These are phyloP conservation scores for Drosophila mimica DNA, from an alignment of 2,888 invertebrate genomes.

Conservation along the genomic window DNA sequence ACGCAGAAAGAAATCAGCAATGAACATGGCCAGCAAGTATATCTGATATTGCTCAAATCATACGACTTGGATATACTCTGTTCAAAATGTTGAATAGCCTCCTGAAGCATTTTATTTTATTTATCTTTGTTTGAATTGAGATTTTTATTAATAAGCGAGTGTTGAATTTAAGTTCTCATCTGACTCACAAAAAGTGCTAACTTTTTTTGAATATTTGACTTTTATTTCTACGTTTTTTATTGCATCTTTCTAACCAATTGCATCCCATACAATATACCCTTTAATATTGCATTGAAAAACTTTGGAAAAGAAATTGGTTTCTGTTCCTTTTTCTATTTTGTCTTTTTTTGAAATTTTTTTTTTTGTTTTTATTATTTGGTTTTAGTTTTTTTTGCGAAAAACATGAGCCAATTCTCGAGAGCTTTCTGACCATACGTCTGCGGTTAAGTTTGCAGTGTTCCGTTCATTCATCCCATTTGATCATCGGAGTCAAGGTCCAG, in stretches of 20 bases:
- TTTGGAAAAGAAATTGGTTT: slow-evolving; percentile 48
- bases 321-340: slow-evolving; percentile 4
- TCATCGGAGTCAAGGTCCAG: slow-evolving; percentile 20
- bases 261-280: slow-evolving; percentile 15
- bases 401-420: slow-evolving; percentile 74
- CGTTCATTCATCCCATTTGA: slow-evolving; percentile 56
- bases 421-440: slow-evolving; percentile 77
- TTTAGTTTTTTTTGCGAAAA: slow-evolving; percentile 42
- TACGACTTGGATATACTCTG: slow-evolving; percentile 30
- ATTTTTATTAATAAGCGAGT: background rate
- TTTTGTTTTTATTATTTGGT: slow-evolving; percentile 15
- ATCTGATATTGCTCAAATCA: background rate
- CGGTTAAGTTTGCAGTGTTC: slow-evolving; percentile 70
- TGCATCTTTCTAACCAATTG: background rate
- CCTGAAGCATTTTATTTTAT: background rate
- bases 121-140: background rate
- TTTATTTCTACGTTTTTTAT: background rate
- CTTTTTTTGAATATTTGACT: background rate
- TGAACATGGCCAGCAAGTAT: slow-evolving; percentile 45
- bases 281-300: slow-evolving; percentile 12
- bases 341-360: slow-evolving; percentile 11
- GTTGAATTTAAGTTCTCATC: background rate
- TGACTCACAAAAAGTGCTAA: background rate
- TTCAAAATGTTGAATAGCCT: background rate
- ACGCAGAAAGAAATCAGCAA: slow-evolving; percentile 70